Conservation (phyloP, 2,113 vertebrate genomes). For the Scopus umbretta region DNA sequence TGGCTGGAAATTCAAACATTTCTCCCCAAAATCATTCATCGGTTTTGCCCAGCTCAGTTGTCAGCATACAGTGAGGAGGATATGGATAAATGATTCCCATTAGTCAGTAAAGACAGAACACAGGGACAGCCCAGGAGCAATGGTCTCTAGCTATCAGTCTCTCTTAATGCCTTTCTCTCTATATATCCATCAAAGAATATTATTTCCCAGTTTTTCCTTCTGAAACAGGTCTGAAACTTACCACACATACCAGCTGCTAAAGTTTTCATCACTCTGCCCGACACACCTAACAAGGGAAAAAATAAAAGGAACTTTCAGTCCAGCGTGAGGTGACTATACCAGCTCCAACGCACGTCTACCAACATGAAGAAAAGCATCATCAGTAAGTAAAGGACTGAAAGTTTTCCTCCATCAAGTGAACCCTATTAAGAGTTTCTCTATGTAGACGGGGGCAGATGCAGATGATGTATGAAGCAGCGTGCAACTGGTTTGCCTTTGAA, state of each 20-base stretch:
- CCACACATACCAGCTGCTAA: conserved; percentile 68
- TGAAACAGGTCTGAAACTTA: conserved; percentile 55
- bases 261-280: conserved; percentile 2
- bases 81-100: conserved; percentile 55
- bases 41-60: not conserved
- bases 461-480: not conserved
- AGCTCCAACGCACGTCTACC: accelerated
- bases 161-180: conserved; percentile 36
- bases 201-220: not conserved
- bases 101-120: conserved; percentile 49
- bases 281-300: conserved; percentile 48
- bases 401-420: not conserved
- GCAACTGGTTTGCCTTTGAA: not conserved
- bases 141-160: conserved; percentile 29
- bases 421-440: not conserved
- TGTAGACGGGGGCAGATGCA: not conserved
- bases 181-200: conserved; percentile 25
- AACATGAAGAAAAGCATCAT: not conserved
- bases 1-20: conserved; percentile 14
- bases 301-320: not conserved
- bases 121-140: conserved; percentile 48
- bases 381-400: not conserved
- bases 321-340: accelerated
- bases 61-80: not conserved
- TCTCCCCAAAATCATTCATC: not conserved